Conservation (phyloP, 2,113 vertebrate genomes). For the Ondatra zibethicus region DNA sequence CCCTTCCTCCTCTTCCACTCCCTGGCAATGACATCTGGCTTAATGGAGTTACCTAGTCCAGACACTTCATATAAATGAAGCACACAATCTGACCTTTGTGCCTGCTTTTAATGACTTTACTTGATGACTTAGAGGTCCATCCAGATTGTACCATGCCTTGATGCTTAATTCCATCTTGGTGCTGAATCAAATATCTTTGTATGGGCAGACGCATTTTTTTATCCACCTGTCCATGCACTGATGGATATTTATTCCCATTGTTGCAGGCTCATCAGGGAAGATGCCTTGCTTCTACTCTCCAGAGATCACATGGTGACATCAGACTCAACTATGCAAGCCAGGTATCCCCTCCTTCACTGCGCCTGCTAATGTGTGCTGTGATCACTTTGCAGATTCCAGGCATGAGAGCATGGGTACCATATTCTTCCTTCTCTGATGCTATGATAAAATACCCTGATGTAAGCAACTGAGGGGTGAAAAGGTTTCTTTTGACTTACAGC, state of each 20-base stretch:
- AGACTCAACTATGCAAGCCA: neutral
- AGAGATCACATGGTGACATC: neutral
- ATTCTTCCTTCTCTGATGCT: neutral
- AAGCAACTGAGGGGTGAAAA: neutral
- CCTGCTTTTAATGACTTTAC: neutral
- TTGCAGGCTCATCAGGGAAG: neutral
- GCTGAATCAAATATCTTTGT: neutral
- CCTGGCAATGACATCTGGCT: neutral
- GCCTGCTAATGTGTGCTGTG: neutral
- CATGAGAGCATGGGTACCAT: neutral
- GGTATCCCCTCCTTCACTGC: neutral
- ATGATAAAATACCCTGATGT: neutral
- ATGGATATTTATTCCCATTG: neutral
- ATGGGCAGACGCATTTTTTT: rapidly evolving
- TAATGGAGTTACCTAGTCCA: neutral
- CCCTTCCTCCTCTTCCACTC: no score
- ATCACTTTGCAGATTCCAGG: neutral
- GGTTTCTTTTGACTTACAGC: neutral
- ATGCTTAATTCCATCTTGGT: neutral
- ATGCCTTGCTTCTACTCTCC: neutral
- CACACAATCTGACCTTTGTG: neutral
- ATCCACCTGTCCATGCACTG: neutral
- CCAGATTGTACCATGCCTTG: no score
- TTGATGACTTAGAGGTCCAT: neutral
- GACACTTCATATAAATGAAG: neutral